Evolutionary conservation across 2,113 vertebrate genomes (phyloP).

Genomic region (Leucoraja erinaceus): DNA sequence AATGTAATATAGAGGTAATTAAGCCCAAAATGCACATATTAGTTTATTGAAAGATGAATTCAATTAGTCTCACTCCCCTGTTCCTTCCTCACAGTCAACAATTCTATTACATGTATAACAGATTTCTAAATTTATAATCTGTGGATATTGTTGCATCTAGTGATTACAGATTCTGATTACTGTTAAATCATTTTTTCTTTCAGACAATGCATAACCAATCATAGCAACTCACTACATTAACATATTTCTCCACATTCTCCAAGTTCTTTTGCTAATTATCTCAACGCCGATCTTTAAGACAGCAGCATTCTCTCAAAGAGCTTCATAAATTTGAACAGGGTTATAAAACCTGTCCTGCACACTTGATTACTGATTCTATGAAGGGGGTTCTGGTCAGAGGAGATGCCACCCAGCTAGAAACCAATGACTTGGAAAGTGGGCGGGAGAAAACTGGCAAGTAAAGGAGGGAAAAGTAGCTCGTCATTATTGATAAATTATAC

Average conservation of each 20-base stretch:
- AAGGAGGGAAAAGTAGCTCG: not conserved
- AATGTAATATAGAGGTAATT: too few species aligned
- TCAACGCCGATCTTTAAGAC: not conserved
- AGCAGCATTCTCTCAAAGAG: not conserved
- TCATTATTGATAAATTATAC: not conserved
- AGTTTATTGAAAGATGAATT: too few species aligned
- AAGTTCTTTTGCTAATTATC: too few species aligned
- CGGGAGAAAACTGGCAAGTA: not conserved
- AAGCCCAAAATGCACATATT: too few species aligned
- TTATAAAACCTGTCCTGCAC: not conserved
- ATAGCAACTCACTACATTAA: not conserved
- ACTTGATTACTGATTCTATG: not conserved
- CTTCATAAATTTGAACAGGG: not conserved
- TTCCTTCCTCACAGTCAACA: too few species aligned
- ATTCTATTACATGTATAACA: too few species aligned
- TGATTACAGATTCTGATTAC: too few species aligned
- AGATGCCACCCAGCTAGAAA: not conserved
- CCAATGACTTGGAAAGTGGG: not conserved
- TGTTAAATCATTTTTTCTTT: too few species aligned
- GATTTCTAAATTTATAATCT: too few species aligned
- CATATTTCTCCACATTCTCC: not conserved
- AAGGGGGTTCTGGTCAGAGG: not conserved
- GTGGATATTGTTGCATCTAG: too few species aligned
- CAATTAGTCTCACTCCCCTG: too few species aligned
- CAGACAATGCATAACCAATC: too few species aligned